phyloP scores from a whole-genome alignment of 2,888 invertebrate genomes.

The Beris chalybata region DNA sequence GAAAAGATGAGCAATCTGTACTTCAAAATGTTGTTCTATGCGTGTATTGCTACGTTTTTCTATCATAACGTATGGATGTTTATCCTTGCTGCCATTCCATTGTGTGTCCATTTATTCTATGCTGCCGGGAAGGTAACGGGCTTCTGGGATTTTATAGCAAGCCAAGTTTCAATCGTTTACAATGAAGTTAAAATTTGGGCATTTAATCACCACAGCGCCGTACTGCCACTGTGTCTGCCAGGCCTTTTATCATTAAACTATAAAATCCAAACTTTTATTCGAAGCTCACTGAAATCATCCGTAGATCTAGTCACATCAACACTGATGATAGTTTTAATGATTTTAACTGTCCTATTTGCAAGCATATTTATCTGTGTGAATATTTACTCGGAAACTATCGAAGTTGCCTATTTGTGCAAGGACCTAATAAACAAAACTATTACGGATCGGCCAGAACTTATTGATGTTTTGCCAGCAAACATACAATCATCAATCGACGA shows the following conservation, averaged over 20 bases:
- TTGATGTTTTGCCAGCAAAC: slow-evolving; percentile 73
- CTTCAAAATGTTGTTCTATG: slow-evolving; percentile 78
- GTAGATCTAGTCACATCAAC: slow-evolving; percentile 86
- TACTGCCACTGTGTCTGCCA: slow-evolving; percentile 75
- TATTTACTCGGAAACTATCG: slow-evolving; percentile 93
- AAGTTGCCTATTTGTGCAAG: slow-evolving; percentile 84
- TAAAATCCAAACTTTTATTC: slow-evolving; percentile 65
- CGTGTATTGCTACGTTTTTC: slow-evolving; percentile 78
- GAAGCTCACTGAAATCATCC: slow-evolving; percentile 69
- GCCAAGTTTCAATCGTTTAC: slow-evolving; percentile 46
- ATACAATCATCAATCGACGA: slow-evolving; percentile 74
- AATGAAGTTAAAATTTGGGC: slow-evolving; percentile 49
- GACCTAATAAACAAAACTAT: slow-evolving; percentile 87
- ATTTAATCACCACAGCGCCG: slow-evolving; percentile 61
- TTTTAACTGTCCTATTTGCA: slow-evolving; percentile 76
- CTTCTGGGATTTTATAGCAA: slow-evolving; percentile 47
- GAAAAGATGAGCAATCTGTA: slow-evolving; percentile 65
- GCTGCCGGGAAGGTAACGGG: slow-evolving; percentile 49
- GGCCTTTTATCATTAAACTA: slow-evolving; percentile 73
- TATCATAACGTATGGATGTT: slow-evolving; percentile 86
- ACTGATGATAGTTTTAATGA: slow-evolving; percentile 82
- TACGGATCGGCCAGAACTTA: slow-evolving; percentile 84
- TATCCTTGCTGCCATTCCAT: slow-evolving; percentile 74
- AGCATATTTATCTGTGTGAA: slow-evolving; percentile 71
- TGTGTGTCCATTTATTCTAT: slow-evolving; percentile 55